Conservation (phyloP, 2,888 invertebrate species). For the Ectemnius lituratus region DNA sequence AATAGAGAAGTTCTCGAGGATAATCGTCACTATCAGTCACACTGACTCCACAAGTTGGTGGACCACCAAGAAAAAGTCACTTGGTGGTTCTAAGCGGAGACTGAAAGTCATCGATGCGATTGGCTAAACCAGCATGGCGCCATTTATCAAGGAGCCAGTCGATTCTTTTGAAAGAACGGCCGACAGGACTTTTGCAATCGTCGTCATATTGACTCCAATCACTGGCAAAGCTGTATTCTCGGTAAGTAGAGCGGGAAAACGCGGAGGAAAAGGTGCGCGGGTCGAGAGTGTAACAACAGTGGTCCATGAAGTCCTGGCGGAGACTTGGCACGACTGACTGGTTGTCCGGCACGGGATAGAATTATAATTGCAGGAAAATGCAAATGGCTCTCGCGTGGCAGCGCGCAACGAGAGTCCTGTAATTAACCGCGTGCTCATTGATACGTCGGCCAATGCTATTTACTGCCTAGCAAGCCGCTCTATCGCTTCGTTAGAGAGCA, state of each 20-base stretch:
- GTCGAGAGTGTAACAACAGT: not conserved
- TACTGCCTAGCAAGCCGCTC: conserved; percentile 41
- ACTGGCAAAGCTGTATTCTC: too few relatives aligned
- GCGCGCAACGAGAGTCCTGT: conserved; percentile 38
- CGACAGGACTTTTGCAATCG: too few relatives aligned
- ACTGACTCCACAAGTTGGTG: too few relatives aligned
- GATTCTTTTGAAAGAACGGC: too few relatives aligned
- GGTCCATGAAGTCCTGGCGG: not conserved
- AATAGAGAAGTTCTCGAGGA: not conserved
- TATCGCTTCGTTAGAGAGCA: conserved; percentile 54
- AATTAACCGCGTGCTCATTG: conserved; percentile 58
- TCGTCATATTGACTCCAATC: too few relatives aligned
- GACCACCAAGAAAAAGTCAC: too few relatives aligned
- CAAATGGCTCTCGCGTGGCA: conserved; percentile 46
- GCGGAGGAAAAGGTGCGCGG: too few relatives aligned
- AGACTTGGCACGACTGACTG: conserved; percentile 11
- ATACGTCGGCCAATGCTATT: conserved; percentile 41
- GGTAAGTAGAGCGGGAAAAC: too few relatives aligned
- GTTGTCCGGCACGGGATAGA: conserved; percentile 21
- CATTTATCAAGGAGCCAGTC: too few relatives aligned
- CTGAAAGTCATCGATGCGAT: too few relatives aligned
- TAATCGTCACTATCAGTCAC: not conserved
- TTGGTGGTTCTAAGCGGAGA: too few relatives aligned
- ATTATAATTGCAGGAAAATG: conserved; percentile 57
- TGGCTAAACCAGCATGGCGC: too few relatives aligned